Evolutionary conservation across 2,888 invertebrate species (phyloP).

Genomic region (Parthenolecanium corni): DNA sequence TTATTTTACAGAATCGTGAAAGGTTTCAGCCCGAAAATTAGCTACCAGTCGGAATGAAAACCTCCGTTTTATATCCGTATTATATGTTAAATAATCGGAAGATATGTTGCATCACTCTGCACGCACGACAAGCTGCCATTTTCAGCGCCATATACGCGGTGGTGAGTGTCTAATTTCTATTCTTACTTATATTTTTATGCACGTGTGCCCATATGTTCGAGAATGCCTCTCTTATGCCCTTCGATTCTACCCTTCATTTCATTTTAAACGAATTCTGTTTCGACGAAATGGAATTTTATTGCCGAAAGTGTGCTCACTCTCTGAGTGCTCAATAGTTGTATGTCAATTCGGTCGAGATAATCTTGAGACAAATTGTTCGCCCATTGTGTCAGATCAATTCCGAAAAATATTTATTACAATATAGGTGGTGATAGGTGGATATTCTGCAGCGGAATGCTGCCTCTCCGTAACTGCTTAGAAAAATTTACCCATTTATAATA

Average conservation of each 20-base stretch:
- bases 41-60: conserved; percentile 27
- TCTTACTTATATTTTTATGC: background rate
- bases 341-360: background rate
- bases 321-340: background rate
- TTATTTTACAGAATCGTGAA: conserved; percentile 2
- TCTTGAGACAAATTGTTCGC: background rate
- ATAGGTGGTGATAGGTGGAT: too few species aligned
- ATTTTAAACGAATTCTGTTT: too few species aligned
- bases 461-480: too few species aligned
- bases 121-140: conserved; percentile 27
- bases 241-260: too few species aligned
- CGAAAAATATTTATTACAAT: too few species aligned
- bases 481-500: too few species aligned
- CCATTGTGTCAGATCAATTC: background rate
- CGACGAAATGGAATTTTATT: background rate
- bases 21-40: background rate
- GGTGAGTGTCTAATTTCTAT: conserved; percentile 17
- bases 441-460: too few species aligned
- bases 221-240: too few species aligned
- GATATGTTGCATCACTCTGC: conserved; percentile 22
- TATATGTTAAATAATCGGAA: conserved; percentile 17
- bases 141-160: conserved; percentile 28
- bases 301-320: background rate
- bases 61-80: conserved; percentile 28
- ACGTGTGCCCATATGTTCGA: too few species aligned